Evolutionary conservation across 2,888 invertebrate species (phyloP), one percentile per base, ranked within the genome.

Genomic region (Chloroclysta siterata): DNA sequence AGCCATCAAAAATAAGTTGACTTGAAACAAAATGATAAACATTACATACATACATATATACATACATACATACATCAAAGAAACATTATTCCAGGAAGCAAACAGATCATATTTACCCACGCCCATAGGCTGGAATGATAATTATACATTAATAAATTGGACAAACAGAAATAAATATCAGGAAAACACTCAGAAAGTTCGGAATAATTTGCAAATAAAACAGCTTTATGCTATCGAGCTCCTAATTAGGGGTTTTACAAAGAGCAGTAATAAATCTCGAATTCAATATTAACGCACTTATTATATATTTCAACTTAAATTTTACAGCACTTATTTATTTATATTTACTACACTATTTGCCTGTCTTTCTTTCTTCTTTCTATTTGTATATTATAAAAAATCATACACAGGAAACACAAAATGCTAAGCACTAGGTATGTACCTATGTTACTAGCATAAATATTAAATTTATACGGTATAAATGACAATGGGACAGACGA

Each of bases 71-170:
- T 8, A 10, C 0, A 39, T 39, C 8, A 39, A 7, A 39, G 2
- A 48, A 53, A 29, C 17, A 10, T 41, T 28, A 8, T 54, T 15
- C 15, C 46, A 44, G 39, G 22, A 46, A 55, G 54, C 46, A 17
- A 13, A 39, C 6, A 42, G 50, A 50, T 50, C 15, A n/a, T 15
- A 50, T 51, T 57, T 15, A 5, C 50, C 8, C 41, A 51, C 14
- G 13, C 41, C 56, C 13, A 39, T 5, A 13, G 14, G 28, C 41
- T 28, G 29, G 42, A 42, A 57, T 8, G 42, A 6, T 50, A 29
- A 50, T 41, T 51, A 50, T 36, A 56, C 28, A 56, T 41, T 41
- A 39, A 22, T 47, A 56, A 36, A 56, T 56, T n/a, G 28, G 8
- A 29, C n/a, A 13, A 36, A 33, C 10, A 15, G 33, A 28, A 29